Evolutionary conservation across 2,797 vertebrate genomes (phyloP), one percentile per base, ranked within the genome.

Genomic region (Austrolebias charrua): DNA sequence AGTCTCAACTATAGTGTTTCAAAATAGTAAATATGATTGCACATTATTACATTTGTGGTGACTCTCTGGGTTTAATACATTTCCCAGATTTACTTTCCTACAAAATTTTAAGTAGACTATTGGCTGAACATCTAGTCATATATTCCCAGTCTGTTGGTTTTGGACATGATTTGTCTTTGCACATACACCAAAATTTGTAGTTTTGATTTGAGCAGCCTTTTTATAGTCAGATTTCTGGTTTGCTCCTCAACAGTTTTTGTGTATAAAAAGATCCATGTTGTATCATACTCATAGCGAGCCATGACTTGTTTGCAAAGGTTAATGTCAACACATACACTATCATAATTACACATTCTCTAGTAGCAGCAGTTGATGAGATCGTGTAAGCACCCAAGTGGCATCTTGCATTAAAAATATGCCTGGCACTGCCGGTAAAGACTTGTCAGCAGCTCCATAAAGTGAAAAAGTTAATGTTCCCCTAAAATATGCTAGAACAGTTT

Each of bases 401-500:
- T 56, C 45, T 70, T 61, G 63, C 60, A 78, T 77, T 75, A 66
- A 81, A 79, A 70, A 58, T 52, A 54, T 50, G 58, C 52, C 66
- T 78, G 62, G 53, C 42, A 42, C 44, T 67, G 64, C 49, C 59
- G 63, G 47, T 64, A 57, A 46, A 81, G 46, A 60, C 35, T 78
- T 79, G 69, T 84, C 68, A 80, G 76, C 76, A 74, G 69, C 73
- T 76, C 60, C 73, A 63, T 75, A 78, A 86, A 78, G 55, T 75
- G 67, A 61, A 71, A 77, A 82, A 86, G 67, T 74, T 78, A 72
- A 69, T 46, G 50, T 76, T 67, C 73, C 74, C 77, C 45, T 63
- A 71, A 78, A 71, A 60, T 62, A 68, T 46, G 60, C 75, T 33
- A 33, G 31, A 8, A 33, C 31, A 33, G 31, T 8, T 33, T 33